A percentile compares a stretch with the other conserved stretches of the same genome.
These are phyloP conservation scores for Trematomus bernacchii DNA, from an alignment of 2,797 vertebrate species.

Conservation along the genomic window DNA sequence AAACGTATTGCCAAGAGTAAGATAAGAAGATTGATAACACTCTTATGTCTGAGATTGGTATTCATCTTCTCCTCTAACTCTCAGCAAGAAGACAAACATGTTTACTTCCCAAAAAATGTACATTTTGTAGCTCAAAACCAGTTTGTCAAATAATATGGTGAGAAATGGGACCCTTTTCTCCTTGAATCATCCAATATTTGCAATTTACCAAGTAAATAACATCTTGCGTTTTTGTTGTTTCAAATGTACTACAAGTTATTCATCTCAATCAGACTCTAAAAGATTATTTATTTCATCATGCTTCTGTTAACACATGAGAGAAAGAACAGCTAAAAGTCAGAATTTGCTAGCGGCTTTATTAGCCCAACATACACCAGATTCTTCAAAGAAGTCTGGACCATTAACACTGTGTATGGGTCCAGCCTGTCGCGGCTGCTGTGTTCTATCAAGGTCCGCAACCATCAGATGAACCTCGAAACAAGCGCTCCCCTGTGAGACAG, in stretches of 20 bases:
- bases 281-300: conserved; percentile 13
- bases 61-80: neutral
- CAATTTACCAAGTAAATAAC: neutral
- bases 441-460: conserved; percentile 79
- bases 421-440: conserved; percentile 72
- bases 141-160: conserved; percentile 1
- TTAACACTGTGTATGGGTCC: conserved; percentile 66
- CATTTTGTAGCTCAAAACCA: neutral
- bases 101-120: neutral
- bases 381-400: conserved; percentile 63
- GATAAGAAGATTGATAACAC: neutral
- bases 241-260: neutral
- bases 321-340: conserved; percentile 34
- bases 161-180: neutral
- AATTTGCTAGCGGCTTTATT: conserved; percentile 22
- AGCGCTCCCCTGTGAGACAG: conserved; percentile 72
- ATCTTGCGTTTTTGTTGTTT: conserved; percentile 6
- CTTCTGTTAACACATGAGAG: conserved; percentile 2
- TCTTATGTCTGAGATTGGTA: neutral
- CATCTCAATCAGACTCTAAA: conserved; percentile 7
- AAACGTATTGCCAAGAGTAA: neutral
- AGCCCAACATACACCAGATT: conserved; percentile 65
- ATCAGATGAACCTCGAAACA: conserved; percentile 79
- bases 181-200: conserved; percentile 1
- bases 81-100: neutral